phyloP scores from a whole-genome alignment of 2,113 vertebrate species.

The Pterocles burchelli region DNA sequence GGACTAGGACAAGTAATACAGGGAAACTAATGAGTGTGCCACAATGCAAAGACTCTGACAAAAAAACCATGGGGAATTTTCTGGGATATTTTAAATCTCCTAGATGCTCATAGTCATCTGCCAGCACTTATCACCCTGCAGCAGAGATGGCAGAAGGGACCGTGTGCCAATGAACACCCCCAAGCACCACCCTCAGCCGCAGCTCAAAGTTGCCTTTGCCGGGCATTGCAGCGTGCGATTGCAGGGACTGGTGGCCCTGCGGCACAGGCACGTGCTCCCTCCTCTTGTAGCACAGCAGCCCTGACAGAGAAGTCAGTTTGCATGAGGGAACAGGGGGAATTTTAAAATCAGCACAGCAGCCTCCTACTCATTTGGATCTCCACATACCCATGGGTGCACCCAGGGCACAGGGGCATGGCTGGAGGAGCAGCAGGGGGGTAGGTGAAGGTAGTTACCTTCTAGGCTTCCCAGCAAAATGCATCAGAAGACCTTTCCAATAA shows the following conservation, averaged over 20 bases:
- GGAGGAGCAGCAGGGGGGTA: not conserved
- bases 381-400: accelerated
- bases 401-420: not conserved
- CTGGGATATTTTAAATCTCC: not conserved
- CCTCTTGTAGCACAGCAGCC: not conserved
- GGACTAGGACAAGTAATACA: not conserved
- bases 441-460: not conserved
- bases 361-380: not conserved
- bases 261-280: accelerated
- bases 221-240: not conserved
- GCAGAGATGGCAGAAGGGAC: not conserved
- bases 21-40: not conserved
- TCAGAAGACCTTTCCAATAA: not conserved
- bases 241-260: not conserved
- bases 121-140: not conserved
- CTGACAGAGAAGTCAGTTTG: not conserved
- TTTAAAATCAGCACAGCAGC: not conserved
- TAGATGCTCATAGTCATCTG: not conserved
- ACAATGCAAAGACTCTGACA: not conserved
- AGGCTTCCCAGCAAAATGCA: not conserved
- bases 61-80: not conserved
- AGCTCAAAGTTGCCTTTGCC: not conserved
- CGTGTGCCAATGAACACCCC: accelerated
- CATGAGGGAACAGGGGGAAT: not conserved
- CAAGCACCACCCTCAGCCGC: not conserved